Conservation (phyloP, 2,797 vertebrate genomes). For the Helicolenus hilgendorfi region DNA sequence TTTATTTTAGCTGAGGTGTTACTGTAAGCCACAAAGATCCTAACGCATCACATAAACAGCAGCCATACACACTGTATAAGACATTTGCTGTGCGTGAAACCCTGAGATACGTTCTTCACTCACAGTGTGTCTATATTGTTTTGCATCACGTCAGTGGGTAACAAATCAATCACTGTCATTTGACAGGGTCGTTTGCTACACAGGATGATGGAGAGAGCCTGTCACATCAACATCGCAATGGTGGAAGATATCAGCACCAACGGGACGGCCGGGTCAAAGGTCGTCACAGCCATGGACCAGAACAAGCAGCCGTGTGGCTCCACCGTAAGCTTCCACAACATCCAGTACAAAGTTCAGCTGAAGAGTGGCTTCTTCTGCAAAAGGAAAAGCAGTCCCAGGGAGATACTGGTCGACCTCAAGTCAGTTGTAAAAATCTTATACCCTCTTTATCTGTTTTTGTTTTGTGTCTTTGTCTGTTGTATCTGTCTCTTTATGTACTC, state of each 20-base stretch:
- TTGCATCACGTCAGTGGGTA: neutral
- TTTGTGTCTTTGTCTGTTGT: constrained; percentile 41
- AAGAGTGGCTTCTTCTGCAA: constrained; percentile 73
- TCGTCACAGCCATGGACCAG: constrained; percentile 4
- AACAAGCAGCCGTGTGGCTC: constrained; percentile 66
- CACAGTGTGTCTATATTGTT: neutral
- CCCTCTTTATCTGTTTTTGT: neutral
- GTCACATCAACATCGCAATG: constrained; percentile 83
- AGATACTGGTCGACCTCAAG: constrained; percentile 88
- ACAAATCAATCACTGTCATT: neutral
- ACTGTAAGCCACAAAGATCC: neutral
- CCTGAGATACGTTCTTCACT: neutral
- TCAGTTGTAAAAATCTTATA: constrained; percentile 66
- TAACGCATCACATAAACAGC: neutral
- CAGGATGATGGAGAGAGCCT: constrained; percentile 64
- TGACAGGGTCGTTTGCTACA: neutral
- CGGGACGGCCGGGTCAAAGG: constrained; percentile 60
- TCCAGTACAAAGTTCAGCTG: constrained; percentile 84
- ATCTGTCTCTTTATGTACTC: neutral
- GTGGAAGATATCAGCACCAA: constrained; percentile 73
- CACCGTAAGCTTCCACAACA: constrained; percentile 89
- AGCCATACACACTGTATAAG: neutral
- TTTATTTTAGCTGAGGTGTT: neutral
- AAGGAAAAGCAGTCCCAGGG: constrained; percentile 55
- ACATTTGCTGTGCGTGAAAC: neutral